phyloP scores from a whole-genome alignment of 2,888 invertebrate species.

The Rhynchonema sp. region DNA sequence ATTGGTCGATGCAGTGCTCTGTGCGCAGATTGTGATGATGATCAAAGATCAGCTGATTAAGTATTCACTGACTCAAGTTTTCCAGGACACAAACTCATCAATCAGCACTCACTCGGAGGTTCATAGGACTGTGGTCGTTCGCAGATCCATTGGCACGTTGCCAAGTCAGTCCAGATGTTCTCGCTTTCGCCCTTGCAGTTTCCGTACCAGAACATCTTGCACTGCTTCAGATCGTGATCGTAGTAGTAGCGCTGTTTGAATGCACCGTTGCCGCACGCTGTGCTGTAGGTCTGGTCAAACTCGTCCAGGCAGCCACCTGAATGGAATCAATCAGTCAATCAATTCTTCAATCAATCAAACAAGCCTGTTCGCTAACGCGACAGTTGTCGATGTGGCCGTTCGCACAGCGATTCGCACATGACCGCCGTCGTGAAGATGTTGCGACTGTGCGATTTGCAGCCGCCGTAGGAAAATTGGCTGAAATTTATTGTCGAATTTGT shows the following conservation, averaged over 20 bases:
- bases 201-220: conserved; percentile 24
- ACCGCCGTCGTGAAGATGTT: conserved; percentile 16
- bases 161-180: conserved; percentile 19
- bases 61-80: not conserved
- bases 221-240: conserved; percentile 14
- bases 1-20: conserved; percentile 17
- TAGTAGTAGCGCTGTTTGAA: conserved; percentile 20
- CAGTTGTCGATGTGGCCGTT: conserved; percentile 13
- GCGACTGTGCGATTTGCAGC: conserved; percentile 15
- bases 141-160: conserved; percentile 23
- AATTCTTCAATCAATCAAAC: not conserved
- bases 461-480: conserved; percentile 20
- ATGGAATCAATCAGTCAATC: not conserved
- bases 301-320: conserved; percentile 6
- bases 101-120: conserved; percentile 12
- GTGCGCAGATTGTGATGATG: too few species aligned
- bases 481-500: too few species aligned
- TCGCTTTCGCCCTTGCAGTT: conserved; percentile 17
- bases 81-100: not conserved
- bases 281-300: conserved; percentile 5
- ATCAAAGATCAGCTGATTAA: too few species aligned
- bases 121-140: conserved; percentile 15
- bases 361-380: conserved; percentile 11
- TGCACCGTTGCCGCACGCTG: conserved; percentile 9
- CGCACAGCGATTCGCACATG: conserved; percentile 15